Evolutionary conservation across 1,140 invertebrate genomes (phyloP), one percentile per base, ranked within the genome.

Genomic region (Papilio dardanus): DNA sequence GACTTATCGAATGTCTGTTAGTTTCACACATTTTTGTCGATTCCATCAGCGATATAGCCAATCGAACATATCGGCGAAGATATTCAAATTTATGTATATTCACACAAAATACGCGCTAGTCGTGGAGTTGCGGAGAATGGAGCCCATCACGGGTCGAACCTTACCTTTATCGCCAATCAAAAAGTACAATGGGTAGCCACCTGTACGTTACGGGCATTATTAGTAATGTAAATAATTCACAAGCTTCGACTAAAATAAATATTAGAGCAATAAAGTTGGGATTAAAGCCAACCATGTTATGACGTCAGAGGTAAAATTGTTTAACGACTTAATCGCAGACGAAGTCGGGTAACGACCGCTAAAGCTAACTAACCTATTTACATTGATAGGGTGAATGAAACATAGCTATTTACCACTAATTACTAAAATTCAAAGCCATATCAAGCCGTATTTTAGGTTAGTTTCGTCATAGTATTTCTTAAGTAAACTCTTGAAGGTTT

Each of bases 341-440:
- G 42, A 46, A 46, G 42, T 46, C 54, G 54, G 54, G 3, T 28
- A 62, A 62, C 54, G 54, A 62, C 54, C 54, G 54, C 54, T 62
- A 12, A 62, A 19, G 7, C 46, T 50, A 14, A 24, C 54, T 62
- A 62, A 62, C 54, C 54, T 62, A 62, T 62, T 62, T 62, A 30
- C 24, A 16, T 10, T 30, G 14, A 28, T 28, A 62, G 54, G 12
- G 21, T 62, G 54, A 62, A 62, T 62, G 24, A 28, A 62, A 62
- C 54, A 14, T 28, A 28, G 24, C 10, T 30, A 62, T 62, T 62
- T 62, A 28, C 21, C 30, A 62, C 16, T 62, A 62, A 62, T 30
- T 62, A 62, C 21, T 62, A 62, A 62, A 54, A 62, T 62, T 28
- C 54, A 10, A 62, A 6, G 6, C 42, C 5, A 7, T 14, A 14